Percentiles rank a stretch among this genome's conserved stretches.
phyloP scores from a whole-genome alignment of 2,113 vertebrate species.

The Nannospalax galili region DNA sequence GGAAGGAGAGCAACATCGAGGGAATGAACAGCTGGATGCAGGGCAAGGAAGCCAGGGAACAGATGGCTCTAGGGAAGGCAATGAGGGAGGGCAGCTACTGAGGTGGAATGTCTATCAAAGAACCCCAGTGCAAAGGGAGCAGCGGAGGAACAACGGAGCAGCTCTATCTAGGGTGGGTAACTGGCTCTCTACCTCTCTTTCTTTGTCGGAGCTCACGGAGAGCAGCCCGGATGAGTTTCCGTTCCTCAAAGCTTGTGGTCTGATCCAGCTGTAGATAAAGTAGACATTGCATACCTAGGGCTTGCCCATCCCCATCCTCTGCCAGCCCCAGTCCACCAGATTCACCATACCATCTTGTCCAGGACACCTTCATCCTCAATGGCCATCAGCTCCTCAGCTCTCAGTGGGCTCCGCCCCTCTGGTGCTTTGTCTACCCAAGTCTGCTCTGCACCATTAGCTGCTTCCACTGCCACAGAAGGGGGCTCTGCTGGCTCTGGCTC shows the following conservation, averaged over 20 bases:
- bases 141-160: background rate
- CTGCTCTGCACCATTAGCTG: constrained; percentile 86
- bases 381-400: constrained; percentile 88
- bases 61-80: background rate
- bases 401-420: constrained; percentile 86
- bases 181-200: constrained; percentile 91
- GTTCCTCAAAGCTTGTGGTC: constrained; percentile 94
- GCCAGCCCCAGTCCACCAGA: background rate
- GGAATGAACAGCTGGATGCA: background rate
- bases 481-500: constrained; percentile 87
- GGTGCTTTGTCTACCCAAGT: constrained; percentile 80
- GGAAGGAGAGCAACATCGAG: background rate
- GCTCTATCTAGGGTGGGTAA: background rate
- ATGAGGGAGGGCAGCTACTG: background rate
- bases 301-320: background rate
- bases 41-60: background rate
- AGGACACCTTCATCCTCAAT: constrained; percentile 95
- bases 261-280: constrained; percentile 90
- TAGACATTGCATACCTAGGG: background rate
- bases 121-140: background rate
- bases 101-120: background rate
- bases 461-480: constrained; percentile 80
- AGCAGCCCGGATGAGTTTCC: constrained; percentile 94
- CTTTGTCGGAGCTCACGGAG: constrained; percentile 96
- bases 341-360: constrained; percentile 95